A percentile compares a stretch with the other conserved stretches of the same genome.
These are phyloP conservation scores for Virgularia gustaviana DNA, from an alignment of 92 coral and sea anemone genomes.

Conservation along the genomic window DNA sequence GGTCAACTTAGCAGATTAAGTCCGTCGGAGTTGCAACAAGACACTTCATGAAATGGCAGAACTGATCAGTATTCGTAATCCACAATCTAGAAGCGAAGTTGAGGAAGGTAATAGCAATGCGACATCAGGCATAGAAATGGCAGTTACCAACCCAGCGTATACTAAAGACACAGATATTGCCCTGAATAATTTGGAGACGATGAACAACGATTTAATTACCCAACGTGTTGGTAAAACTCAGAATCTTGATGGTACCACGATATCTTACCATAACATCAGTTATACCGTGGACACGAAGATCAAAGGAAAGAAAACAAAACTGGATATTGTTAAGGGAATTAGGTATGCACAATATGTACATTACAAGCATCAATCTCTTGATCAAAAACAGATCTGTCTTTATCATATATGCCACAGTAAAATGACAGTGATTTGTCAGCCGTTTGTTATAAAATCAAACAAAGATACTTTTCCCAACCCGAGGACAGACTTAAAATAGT, in stretches of 20 bases:
- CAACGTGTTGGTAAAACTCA: not conserved
- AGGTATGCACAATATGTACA: slow-evolving; percentile 41
- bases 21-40: too few species aligned
- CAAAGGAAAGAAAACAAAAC: slow-evolving; percentile 57
- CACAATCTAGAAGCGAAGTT: not conserved
- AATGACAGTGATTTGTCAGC: too few species aligned
- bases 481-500: not conserved
- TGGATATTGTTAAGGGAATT: slow-evolving; percentile 58
- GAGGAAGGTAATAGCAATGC: not conserved
- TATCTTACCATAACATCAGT: slow-evolving; percentile 65
- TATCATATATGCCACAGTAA: too few species aligned
- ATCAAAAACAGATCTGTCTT: not conserved
- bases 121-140: not conserved
- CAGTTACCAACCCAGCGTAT: slow-evolving; percentile 24
- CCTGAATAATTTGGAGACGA: not conserved
- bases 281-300: slow-evolving; percentile 63
- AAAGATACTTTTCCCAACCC: not conserved
- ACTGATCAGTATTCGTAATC: not conserved
- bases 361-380: not conserved
- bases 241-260: slow-evolving; percentile 38
- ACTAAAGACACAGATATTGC: not conserved
- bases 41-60: too few species aligned
- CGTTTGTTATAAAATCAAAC: too few species aligned
- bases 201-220: not conserved
- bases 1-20: too few species aligned